phyloP scores from a whole-genome alignment of 1,140 invertebrate genomes.

The Parapsyche elsis region DNA sequence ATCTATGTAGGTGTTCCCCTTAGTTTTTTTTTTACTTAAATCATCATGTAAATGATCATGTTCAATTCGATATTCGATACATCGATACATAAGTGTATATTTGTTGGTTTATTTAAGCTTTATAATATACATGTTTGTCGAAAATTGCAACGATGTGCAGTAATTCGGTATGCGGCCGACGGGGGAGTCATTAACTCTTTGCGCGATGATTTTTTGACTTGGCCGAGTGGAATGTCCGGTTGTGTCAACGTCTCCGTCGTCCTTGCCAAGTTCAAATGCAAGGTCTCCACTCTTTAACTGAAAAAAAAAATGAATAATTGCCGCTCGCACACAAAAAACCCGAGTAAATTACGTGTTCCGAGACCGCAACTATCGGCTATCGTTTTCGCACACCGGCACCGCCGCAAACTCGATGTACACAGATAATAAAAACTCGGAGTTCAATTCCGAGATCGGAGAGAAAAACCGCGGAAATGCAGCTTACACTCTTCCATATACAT shows the following conservation, averaged over 20 bases:
- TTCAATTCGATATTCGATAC: no score
- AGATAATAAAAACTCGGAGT: no score
- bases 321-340: conserved; percentile 27
- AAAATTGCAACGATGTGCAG: no score
- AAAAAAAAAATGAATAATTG: conserved; percentile 10
- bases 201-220: conserved; percentile 17
- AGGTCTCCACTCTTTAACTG: conserved; percentile 16
- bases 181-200: neutral
- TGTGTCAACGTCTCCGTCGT: conserved; percentile 50
- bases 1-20: neutral
- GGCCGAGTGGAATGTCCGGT: conserved; percentile 49
- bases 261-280: conserved; percentile 50
- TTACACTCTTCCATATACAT: no score
- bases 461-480: no score
- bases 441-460: no score
- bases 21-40: conserved; percentile 1
- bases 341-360: conserved; percentile 24
- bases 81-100: no score
- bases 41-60: no score
- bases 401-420: neutral
- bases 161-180: neutral
- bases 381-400: neutral
- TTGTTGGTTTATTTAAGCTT: no score
- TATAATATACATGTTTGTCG: no score
- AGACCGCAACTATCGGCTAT: neutral